These are phyloP conservation scores for Microplitis manilae DNA, from an alignment of 2,888 invertebrate genomes.

Conservation along the genomic window DNA sequence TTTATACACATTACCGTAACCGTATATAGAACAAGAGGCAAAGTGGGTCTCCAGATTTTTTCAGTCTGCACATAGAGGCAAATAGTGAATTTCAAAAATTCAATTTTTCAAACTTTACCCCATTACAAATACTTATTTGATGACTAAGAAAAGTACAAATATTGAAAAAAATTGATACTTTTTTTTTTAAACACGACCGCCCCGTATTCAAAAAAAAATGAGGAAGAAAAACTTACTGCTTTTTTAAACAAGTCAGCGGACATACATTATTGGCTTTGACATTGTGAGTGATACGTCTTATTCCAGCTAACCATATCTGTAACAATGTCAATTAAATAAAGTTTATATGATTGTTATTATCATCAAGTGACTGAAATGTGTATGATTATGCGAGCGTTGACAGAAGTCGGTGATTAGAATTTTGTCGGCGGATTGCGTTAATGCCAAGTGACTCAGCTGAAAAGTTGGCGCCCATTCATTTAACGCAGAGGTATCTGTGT, in stretches of 20 bases:
- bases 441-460: constrained; percentile 4
- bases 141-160: too few relatives aligned
- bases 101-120: too few relatives aligned
- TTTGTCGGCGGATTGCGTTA: background rate
- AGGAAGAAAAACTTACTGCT: constrained; percentile 89
- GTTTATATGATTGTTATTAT: background rate
- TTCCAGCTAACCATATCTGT: constrained; percentile 96
- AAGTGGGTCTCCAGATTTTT: too few relatives aligned
- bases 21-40: too few relatives aligned
- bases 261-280: constrained; percentile 99
- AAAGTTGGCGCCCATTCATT: background rate
- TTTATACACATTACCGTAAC: too few relatives aligned
- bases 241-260: constrained; percentile 98
- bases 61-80: too few relatives aligned
- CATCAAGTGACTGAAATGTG: background rate
- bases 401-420: background rate
- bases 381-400: background rate
- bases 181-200: too few relatives aligned
- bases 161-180: too few relatives aligned
- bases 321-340: constrained; percentile 19
- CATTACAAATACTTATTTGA: too few relatives aligned
- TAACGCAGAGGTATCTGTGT: background rate
- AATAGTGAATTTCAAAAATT: too few relatives aligned
- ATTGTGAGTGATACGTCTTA: constrained; percentile 97
- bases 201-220: too few relatives aligned